Evolutionary conservation across 2,888 invertebrate species (phyloP), one percentile per base, ranked within the genome.

Genomic region (Hypercompe scribonia): DNA sequence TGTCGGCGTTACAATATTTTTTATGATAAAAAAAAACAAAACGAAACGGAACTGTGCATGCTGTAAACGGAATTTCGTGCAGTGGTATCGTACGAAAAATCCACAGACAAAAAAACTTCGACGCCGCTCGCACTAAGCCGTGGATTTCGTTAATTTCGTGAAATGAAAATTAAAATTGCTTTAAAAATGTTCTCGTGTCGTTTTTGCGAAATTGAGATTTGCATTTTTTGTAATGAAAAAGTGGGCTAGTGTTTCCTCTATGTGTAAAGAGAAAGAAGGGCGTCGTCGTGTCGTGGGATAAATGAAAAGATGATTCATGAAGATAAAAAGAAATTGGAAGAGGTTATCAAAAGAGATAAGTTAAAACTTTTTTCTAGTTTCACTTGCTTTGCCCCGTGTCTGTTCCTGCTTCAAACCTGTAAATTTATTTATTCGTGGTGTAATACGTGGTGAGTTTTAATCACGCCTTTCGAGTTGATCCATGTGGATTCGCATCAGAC

Each of bases 61-160:
- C 72, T 75, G 42, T 71, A 72, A 75, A 72, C 64, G 31, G 76
- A 81, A 65, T 70, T 77, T 63, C 39, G 72, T 68, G 75, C 75
- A 73, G 73, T 64, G 39, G 46, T 67, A 71, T 71, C 65, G 64
- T 33, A 64, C 21, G 66, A 74, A 78, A 75, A 70, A 71, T 72
- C 31, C 3, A 64, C 70, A 50, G 66, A 76, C 66, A 73, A 78
- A 75, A 83, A 74, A 73, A 65, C n/a, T 33, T 34, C 54, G 33
- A 34, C 50, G 69, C 50, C 74, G 68, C 68, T 46, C 71, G 18
- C 69, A 67, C 76, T 79, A 78, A 84, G 71, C 78, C 66, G 34
- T 34, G 83, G 76, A 71, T 81, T 82, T 81, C 68, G 84, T 84
- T 83, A 83, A 84, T 83, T 82, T 81, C 31, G 76, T 78, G 71